A percentile compares a stretch with the other conserved stretches of the same genome.
phyloP scores from a whole-genome alignment of 2,797 vertebrate species.

The Glyptemys insculpta region DNA sequence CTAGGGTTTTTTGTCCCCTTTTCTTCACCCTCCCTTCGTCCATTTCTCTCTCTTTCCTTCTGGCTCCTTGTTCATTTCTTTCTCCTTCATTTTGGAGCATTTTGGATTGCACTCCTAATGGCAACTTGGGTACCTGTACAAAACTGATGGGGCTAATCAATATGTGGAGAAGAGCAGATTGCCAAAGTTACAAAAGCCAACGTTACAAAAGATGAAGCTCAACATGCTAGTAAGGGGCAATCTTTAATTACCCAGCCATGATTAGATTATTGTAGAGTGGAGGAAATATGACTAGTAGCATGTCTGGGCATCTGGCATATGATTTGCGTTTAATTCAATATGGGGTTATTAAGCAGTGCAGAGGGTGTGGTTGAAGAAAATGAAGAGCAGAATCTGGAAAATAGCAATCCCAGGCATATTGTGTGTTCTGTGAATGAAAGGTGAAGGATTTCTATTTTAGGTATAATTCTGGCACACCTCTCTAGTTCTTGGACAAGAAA shows the following conservation, averaged over 20 bases:
- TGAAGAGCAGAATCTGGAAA: slow-evolving; percentile 32
- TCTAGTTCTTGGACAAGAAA: neutral
- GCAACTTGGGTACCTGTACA: neutral
- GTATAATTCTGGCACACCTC: fast-evolving
- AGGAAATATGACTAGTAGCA: slow-evolving; percentile 52
- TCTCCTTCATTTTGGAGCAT: neutral
- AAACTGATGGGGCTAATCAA: neutral
- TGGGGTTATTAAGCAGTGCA: slow-evolving; percentile 17
- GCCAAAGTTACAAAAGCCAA: neutral
- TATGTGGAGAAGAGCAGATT: neutral
- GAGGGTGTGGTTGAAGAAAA: slow-evolving; percentile 54
- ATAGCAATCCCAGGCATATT: neutral
- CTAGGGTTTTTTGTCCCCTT: neutral
- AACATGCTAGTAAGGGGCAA: neutral
- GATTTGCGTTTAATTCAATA: slow-evolving; percentile 45
- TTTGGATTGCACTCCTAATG: neutral
- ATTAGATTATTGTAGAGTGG: slow-evolving; percentile 37
- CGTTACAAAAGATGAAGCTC: neutral
- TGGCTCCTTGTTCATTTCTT: neutral
- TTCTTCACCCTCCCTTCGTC: neutral
- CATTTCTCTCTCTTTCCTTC: neutral
- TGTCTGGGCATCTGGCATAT: slow-evolving; percentile 43
- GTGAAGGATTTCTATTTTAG: neutral
- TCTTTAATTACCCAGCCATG: slow-evolving; percentile 51
- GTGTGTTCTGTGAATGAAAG: neutral